Evolutionary conservation across 1,140 invertebrate species (phyloP), one percentile per base, ranked within the genome.

Genomic region (Drosophila persimilis): DNA sequence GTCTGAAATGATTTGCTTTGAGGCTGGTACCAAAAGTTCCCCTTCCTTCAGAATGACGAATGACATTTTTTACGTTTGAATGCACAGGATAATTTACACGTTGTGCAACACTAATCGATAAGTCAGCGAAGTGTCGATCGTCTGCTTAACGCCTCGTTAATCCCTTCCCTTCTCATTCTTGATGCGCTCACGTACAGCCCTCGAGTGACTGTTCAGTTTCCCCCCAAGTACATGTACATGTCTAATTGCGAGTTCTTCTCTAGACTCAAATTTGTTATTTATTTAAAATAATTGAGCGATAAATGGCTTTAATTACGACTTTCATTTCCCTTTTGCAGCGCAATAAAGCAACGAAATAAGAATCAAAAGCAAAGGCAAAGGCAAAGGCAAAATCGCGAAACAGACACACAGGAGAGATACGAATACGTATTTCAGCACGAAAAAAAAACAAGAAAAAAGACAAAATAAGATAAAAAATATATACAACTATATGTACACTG

Each of bases 321-420:
- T 65, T 71, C 55, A 52, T 75, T 62, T 71, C 55, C 65, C 35
- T 59, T 61, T 79, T 78, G 73, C 78, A 80, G 78, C 63, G 67
- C 60, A 74, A 73, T 73, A 62, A 66, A 58, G 51, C 46, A 46
- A 53, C 50, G 51, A 59, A 75, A 52, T 50, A 48, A 53, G 17
- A 62, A 58, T 47, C 48, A 46, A 55, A 66, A 69, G 50, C 24
- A 63, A 60, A 70, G 44, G 17, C 26, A 63, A 60, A 70, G 44
- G 17, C 26, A 47, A 70, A 45, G 7, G 43, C 47, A 15, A 17
- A 15, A 61, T 46, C 60, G 54, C 69, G 74, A 57, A 71, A 66
- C 60, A 61, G 57, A 72, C 60, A 60, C 67, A 58, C 59, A 41
- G 11, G 41, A 57, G 54, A 53, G 70, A 77, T 55, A 65, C 65